Percentiles rank a stretch among this genome's conserved stretches.
phyloP scores from a whole-genome alignment of 2,797 vertebrate species.

The Discoglossus pictus region DNA sequence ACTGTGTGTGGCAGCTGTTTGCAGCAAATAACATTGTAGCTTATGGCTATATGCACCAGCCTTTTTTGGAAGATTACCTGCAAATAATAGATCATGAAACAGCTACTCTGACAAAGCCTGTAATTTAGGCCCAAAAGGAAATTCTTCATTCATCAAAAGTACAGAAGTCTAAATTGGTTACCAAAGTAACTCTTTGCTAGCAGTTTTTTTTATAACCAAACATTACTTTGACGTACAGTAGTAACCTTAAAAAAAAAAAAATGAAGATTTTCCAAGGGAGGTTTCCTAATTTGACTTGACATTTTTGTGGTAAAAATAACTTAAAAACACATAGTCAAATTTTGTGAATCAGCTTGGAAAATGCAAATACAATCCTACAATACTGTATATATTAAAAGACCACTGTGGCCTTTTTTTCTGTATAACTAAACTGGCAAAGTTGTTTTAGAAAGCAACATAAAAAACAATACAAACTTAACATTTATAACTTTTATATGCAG shows the following conservation, averaged over 20 bases:
- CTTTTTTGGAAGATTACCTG: conserved; percentile 77
- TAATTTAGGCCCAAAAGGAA: conserved; percentile 83
- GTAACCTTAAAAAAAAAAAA: no score
- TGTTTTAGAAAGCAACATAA: no score
- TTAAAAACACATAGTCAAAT: conserved; percentile 7
- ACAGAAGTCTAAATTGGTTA: conserved; percentile 74
- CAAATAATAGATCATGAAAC: conserved; percentile 83
- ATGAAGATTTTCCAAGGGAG: conserved; percentile 41
- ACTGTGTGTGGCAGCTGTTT: conserved; percentile 68
- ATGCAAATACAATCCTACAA: no score
- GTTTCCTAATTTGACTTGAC: conserved; percentile 27
- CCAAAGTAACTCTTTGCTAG: conserved; percentile 61
- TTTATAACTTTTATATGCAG: no score
- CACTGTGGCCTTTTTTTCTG: no score
- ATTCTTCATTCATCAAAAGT: conserved; percentile 81
- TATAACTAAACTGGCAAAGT: no score
- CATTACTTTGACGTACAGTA: conserved; percentile 62
- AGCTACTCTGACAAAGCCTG: conserved; percentile 72
- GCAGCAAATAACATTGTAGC: conserved; percentile 71
- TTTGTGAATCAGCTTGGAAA: no score
- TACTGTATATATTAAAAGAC: no score
- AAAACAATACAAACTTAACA: no score
- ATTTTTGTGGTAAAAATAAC: no score
- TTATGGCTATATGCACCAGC: conserved; percentile 70
- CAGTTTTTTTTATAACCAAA: conserved; percentile 58